A percentile compares a stretch with the other conserved stretches of the same genome.
phyloP scores from a whole-genome alignment of 1,140 invertebrate genomes.

The Trigoniulus corallinus region DNA sequence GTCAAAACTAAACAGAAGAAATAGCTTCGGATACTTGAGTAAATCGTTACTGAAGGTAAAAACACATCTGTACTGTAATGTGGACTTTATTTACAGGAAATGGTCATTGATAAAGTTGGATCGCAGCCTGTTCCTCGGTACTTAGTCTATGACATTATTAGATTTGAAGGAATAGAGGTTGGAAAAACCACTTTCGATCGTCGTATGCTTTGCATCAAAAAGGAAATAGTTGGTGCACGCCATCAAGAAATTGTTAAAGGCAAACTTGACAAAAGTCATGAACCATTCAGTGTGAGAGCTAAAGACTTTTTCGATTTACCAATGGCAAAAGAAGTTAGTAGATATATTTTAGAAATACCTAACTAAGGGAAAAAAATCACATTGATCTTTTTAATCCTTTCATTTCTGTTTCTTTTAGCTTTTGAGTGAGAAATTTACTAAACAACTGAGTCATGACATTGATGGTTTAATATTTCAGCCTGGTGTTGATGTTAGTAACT shows the following conservation, averaged over 20 bases:
- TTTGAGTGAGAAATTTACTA: constrained; percentile 69
- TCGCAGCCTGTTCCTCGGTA: constrained; percentile 60
- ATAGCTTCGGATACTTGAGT: too few species aligned
- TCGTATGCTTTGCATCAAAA: constrained; percentile 53
- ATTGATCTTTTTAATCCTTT: neutral
- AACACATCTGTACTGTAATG: too few species aligned
- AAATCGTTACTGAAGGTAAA: too few species aligned
- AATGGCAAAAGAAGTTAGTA: constrained; percentile 35
- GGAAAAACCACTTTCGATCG: constrained; percentile 57
- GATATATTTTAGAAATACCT: constrained; percentile 3
- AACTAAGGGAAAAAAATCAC: too few species aligned
- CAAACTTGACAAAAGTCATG: constrained; percentile 48
- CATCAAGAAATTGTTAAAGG: constrained; percentile 55
- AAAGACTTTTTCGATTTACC: constrained; percentile 81
- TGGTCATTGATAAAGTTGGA: constrained; percentile 77
- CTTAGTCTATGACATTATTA: constrained; percentile 89
- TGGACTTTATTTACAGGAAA: constrained; percentile 53
- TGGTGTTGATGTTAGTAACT: constrained; percentile 42
- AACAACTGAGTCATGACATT: constrained; percentile 75
- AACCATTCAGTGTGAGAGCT: constrained; percentile 70
- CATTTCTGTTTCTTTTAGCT: constrained; percentile 28
- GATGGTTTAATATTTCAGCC: constrained; percentile 98
- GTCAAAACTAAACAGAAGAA: too few species aligned
- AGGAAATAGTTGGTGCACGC: constrained; percentile 48
- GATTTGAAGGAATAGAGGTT: constrained; percentile 61